These are phyloP conservation scores for zebrafish (Danio rerio) DNA, from an alignment of 2,113 vertebrate species.

Conservation along the genomic window DNA sequence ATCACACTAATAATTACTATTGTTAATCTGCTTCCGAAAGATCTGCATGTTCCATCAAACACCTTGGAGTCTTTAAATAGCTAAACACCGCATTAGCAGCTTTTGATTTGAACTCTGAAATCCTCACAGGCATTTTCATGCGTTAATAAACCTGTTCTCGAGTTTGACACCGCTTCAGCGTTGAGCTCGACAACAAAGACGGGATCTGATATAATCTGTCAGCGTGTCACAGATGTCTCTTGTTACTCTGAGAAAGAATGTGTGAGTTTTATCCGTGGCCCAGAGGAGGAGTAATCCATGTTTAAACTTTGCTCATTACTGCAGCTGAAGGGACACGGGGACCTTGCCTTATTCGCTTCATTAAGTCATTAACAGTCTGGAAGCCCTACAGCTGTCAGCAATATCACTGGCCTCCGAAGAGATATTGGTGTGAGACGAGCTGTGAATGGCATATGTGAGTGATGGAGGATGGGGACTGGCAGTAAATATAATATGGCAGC, in stretches of 20 bases:
- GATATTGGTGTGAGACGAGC: background rate
- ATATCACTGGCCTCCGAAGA: constrained; percentile 60
- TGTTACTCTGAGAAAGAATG: constrained; percentile 51
- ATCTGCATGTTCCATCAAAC: background rate
- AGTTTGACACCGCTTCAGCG: background rate
- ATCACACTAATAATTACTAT: background rate
- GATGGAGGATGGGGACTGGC: background rate
- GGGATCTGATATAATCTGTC: constrained; percentile 17
- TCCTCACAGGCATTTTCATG: background rate
- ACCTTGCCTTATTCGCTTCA: constrained; percentile 68
- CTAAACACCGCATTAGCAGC: background rate
- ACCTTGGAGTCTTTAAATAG: background rate
- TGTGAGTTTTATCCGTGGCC: constrained; percentile 58
- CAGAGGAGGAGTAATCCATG: constrained; percentile 67
- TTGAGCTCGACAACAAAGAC: background rate
- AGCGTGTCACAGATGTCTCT: constrained; percentile 47
- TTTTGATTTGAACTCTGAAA: background rate
- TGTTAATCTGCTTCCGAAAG: background rate
- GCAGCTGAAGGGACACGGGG: constrained; percentile 58
- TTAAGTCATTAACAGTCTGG: constrained; percentile 70
- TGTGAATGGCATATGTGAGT: constrained; percentile 1
- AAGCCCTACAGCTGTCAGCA: constrained; percentile 67
- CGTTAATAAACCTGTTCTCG: background rate
- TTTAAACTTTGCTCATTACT: constrained; percentile 69
- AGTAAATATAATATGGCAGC: background rate